Conservation (phyloP, 2,888 invertebrate genomes). For the Homarus gammarus region DNA sequence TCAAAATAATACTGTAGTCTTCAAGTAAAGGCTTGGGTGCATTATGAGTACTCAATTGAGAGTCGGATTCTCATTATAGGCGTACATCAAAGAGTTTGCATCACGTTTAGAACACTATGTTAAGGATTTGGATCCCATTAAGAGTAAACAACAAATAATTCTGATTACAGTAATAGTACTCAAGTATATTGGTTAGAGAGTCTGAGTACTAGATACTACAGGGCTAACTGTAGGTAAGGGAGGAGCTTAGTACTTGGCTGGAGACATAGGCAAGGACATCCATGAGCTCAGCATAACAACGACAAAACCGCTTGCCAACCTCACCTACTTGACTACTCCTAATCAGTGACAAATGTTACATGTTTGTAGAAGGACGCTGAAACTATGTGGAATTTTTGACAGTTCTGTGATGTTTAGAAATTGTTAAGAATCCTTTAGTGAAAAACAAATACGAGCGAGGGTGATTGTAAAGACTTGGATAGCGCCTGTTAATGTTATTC, state of each 20-base stretch:
- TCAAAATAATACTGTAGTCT: no score
- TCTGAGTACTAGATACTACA: no score
- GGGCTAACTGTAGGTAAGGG: background rate
- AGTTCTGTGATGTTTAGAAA: conserved; percentile 71
- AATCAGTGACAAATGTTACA: conserved; percentile 2
- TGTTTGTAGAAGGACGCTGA: conserved; percentile 43
- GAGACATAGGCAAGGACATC: background rate
- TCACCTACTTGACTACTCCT: background rate
- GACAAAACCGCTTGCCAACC: background rate
- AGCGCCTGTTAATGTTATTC: background rate
- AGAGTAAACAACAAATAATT: background rate
- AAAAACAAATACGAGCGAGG: conserved; percentile 17
- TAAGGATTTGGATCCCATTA: background rate
- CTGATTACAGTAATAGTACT: background rate
- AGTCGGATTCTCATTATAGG: no score
- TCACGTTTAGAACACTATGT: no score
- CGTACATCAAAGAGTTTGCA: no score
- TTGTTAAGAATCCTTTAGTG: conserved; percentile 64
- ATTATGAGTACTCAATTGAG: no score
- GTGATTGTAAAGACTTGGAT: conserved; percentile 34
- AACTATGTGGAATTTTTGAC: conserved; percentile 34
- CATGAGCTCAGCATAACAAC: no score
- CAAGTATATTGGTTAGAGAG: background rate
- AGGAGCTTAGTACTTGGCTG: conserved; percentile 28
- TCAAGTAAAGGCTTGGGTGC: no score